Evolutionary conservation across 2,888 invertebrate genomes (phyloP).

Genomic region (Microctonus brassicae): DNA sequence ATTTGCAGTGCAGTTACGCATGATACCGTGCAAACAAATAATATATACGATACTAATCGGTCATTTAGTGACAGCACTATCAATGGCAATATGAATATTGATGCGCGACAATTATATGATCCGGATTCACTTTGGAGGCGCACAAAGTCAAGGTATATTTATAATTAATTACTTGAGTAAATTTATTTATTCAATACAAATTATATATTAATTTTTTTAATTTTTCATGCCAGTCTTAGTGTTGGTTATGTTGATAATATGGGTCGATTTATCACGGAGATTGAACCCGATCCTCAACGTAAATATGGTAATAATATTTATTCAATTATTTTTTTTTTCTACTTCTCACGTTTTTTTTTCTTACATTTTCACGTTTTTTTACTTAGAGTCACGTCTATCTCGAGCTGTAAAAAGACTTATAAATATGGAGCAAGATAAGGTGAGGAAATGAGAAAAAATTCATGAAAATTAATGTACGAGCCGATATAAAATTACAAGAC

Average conservation of each 20-base stretch:
- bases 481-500: neutral
- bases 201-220: constrained; percentile 4
- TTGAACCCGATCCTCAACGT: constrained; percentile 82
- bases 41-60: constrained; percentile 56
- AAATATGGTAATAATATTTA: constrained; percentile 68
- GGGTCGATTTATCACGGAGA: constrained; percentile 92
- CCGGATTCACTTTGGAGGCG: constrained; percentile 92
- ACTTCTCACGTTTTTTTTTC: neutral
- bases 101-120: constrained; percentile 85
- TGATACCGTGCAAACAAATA: constrained; percentile 84
- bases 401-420: constrained; percentile 84
- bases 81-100: constrained; percentile 78
- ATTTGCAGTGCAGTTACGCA: constrained; percentile 77
- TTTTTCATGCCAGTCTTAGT: constrained; percentile 76
- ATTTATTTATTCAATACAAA: neutral
- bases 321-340: constrained; percentile 13
- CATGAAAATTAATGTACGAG: neutral
- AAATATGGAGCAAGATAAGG: constrained; percentile 86
- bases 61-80: constrained; percentile 69
- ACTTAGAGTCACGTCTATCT: constrained; percentile 71
- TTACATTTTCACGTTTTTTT: neutral
- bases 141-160: constrained; percentile 73
- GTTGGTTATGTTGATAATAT: constrained; percentile 89
- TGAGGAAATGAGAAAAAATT: constrained; percentile 51
- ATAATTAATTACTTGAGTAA: constrained; percentile 4